These are phyloP conservation scores for Myoxocephalus aenaeus DNA, from an alignment of 2,797 vertebrate genomes.

Conservation along the genomic window DNA sequence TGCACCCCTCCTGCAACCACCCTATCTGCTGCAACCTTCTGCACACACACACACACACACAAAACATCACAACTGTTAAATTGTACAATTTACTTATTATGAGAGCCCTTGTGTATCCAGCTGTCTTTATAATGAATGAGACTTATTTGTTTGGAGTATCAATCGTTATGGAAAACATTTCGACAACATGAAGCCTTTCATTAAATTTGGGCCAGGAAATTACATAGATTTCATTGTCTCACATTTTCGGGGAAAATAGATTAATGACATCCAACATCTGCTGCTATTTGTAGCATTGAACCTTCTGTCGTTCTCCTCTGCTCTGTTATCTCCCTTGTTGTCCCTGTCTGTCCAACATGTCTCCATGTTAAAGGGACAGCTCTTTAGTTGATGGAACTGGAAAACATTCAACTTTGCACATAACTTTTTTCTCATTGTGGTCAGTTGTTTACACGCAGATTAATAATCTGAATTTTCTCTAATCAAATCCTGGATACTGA, in stretches of 20 bases:
- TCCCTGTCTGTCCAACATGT: slow-evolving; percentile 4
- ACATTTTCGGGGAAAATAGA: slow-evolving; percentile 21
- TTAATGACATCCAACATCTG: slow-evolving; percentile 24
- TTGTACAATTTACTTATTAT: not conserved
- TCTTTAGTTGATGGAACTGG: not conserved
- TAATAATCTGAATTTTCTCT: not conserved
- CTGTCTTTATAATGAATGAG: slow-evolving; percentile 25
- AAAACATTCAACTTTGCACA: not conserved
- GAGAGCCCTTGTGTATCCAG: not conserved
- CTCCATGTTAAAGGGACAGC: slow-evolving; percentile 1
- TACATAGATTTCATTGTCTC: slow-evolving; percentile 9
- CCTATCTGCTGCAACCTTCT: slow-evolving; percentile 38
- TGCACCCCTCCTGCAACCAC: slow-evolving; percentile 60
- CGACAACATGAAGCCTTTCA: slow-evolving; percentile 24
- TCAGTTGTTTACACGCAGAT: not conserved
- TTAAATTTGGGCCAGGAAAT: slow-evolving; percentile 20
- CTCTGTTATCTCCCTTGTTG: not conserved
- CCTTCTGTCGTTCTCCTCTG: not conserved
- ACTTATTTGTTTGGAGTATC: slow-evolving; percentile 31
- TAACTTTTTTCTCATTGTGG: not conserved
- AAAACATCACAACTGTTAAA: slow-evolving; percentile 15
- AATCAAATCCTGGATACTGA: not conserved
- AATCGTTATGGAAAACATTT: slow-evolving; percentile 29
- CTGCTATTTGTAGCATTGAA: not conserved
- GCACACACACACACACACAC: slow-evolving; percentile 7